Conservation (phyloP, 1,140 invertebrate genomes). For the Muscidifurax raptorellus region DNA sequence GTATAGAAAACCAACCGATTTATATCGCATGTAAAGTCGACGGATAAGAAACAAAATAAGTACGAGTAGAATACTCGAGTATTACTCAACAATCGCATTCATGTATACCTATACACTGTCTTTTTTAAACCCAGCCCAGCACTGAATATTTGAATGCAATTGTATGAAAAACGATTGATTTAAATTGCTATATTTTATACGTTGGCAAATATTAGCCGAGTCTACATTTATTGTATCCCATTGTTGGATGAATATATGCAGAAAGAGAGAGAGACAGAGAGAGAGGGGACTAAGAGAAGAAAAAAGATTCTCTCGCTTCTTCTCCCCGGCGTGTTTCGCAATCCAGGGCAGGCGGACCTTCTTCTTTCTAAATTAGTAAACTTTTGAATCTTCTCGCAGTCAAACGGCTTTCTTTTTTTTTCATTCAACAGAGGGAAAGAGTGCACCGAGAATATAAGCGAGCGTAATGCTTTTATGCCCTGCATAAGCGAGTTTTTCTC, state of each 20-base stretch:
- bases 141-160: too few relatives aligned
- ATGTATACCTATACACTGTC: too few relatives aligned
- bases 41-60: too few relatives aligned
- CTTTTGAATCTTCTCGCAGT: constrained; percentile 29
- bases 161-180: neutral
- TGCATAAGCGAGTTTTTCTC: constrained; percentile 36
- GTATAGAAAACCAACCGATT: too few relatives aligned
- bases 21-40: too few relatives aligned
- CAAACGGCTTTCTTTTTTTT: constrained; percentile 18
- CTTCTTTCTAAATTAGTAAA: constrained; percentile 43
- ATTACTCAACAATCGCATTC: too few relatives aligned
- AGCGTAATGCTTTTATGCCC: constrained; percentile 34
- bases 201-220: neutral
- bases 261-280: neutral
- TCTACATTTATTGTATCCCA: neutral
- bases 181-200: neutral
- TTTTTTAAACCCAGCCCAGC: too few relatives aligned
- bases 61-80: too few relatives aligned
- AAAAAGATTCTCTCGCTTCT: neutral
- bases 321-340: neutral
- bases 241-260: neutral
- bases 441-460: constrained; percentile 26
- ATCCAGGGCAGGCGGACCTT: constrained; percentile 11
- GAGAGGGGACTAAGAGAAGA: neutral
- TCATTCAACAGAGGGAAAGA: neutral